Percentiles rank a stretch among this genome's conserved stretches.
phyloP scores from a whole-genome alignment of 1,140 invertebrate genomes.

The Armadillidium nasatum region DNA sequence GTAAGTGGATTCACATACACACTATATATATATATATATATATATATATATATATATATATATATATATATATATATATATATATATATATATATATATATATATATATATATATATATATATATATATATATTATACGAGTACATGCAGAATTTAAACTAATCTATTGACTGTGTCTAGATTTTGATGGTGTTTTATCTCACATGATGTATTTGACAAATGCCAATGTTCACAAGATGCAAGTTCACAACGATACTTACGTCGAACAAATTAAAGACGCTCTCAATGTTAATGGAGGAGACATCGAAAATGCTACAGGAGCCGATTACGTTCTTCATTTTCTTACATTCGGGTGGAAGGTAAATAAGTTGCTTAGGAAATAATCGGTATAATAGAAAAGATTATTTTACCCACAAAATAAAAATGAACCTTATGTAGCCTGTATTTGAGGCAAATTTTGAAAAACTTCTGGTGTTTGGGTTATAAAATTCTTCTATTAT shows the following conservation, averaged over 20 bases:
- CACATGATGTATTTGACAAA: constrained; percentile 58
- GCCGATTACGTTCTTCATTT: constrained; percentile 79
- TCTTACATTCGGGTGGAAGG: constrained; percentile 86
- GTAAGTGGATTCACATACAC: constrained; percentile 48
- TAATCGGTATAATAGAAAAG: no score
- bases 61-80: constrained; percentile 21
- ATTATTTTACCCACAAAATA: constrained; percentile 30
- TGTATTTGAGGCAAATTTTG: constrained; percentile 52
- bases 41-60: neutral
- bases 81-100: constrained; percentile 18
- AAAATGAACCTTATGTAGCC: constrained; percentile 48
- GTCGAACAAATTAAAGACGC: constrained; percentile 58
- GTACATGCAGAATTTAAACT: no score
- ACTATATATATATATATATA: neutral
- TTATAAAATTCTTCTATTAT: no score
- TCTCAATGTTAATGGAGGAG: constrained; percentile 63
- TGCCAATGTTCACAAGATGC: constrained; percentile 57
- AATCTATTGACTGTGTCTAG: constrained; percentile 48
- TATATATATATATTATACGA: no score
- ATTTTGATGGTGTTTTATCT: constrained; percentile 59
- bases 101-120: neutral
- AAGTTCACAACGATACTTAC: constrained; percentile 58
- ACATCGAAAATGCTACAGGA: constrained; percentile 57
- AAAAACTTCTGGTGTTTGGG: neutral
- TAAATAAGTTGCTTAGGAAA: constrained; percentile 20